Conservation (phyloP, 2,113 vertebrate genomes). For the Festucalex cinctus region DNA sequence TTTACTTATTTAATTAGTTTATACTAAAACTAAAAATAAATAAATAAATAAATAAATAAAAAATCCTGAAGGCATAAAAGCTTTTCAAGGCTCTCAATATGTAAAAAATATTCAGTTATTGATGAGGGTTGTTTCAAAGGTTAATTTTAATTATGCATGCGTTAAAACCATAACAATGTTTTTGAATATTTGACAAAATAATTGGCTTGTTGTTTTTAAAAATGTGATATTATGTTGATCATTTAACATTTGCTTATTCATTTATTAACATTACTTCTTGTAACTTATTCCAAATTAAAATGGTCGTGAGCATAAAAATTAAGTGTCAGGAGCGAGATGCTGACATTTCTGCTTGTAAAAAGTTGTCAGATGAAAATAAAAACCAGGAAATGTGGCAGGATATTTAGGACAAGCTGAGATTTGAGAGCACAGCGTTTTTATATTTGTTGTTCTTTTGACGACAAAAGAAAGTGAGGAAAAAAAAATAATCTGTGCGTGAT, state of each 20-base stretch:
- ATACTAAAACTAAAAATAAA: too few species aligned
- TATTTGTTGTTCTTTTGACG: constrained; percentile 42
- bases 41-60: too few species aligned
- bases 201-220: background rate
- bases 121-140: background rate
- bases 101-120: background rate
- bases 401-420: constrained; percentile 53
- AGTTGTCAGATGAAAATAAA: background rate
- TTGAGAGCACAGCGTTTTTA: constrained; percentile 61
- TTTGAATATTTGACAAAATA: background rate
- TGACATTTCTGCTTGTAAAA: background rate
- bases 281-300: background rate
- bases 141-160: background rate
- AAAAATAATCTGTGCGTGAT: constrained; percentile 46
- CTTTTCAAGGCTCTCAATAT: background rate
- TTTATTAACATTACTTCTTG: background rate
- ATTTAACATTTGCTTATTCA: background rate
- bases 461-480: constrained; percentile 32
- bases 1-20: too few species aligned
- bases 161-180: background rate
- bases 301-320: background rate
- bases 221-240: background rate
- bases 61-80: too few species aligned
- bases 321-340: background rate
- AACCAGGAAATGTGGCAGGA: constrained; percentile 36